phyloP scores from a whole-genome alignment of 30 jellyfish, hydroid and myxozoan species.

The Nemopilema nomurai region DNA sequence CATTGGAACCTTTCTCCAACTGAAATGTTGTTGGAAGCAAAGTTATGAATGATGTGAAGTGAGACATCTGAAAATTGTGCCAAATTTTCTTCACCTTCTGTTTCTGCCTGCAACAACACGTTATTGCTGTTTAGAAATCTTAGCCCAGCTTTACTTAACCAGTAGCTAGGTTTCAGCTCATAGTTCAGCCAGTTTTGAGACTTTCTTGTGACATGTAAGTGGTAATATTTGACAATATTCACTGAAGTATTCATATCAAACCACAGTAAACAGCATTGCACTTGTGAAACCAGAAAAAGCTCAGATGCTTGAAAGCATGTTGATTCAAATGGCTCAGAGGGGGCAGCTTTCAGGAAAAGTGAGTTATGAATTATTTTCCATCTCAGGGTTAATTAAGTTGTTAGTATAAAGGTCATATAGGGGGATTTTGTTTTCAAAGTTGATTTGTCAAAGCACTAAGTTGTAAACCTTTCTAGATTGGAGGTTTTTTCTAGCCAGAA shows the following conservation, averaged over 20 bases:
- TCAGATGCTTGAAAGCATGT: constrained; percentile 89
- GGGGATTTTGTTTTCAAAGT: neutral
- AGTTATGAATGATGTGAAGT: neutral
- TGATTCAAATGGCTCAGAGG: constrained; percentile 94
- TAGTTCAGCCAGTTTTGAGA: too few relatives aligned
- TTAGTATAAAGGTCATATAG: neutral
- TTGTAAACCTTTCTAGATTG: neutral
- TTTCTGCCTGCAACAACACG: too few relatives aligned
- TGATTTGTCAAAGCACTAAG: neutral
- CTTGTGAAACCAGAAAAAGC: constrained; percentile 98
- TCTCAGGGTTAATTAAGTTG: neutral
- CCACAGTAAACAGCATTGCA: constrained; percentile 91
- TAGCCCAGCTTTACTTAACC: too few relatives aligned
- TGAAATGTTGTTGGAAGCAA: neutral
- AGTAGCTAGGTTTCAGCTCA: too few relatives aligned
- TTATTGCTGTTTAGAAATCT: too few relatives aligned
- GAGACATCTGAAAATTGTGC: neutral
- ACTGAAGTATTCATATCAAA: too few relatives aligned
- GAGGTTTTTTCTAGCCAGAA: neutral
- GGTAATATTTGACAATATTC: too few relatives aligned
- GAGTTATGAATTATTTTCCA: neutral
- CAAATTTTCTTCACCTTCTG: neutral
- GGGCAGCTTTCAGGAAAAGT: constrained; percentile 95
- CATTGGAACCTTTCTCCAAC: too few relatives aligned
- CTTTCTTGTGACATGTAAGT: too few relatives aligned